Percentiles rank a stretch among this genome's conserved stretches.
Conservation (phyloP, 2,113 vertebrate species). For the Malaclemys terrapin region DNA sequence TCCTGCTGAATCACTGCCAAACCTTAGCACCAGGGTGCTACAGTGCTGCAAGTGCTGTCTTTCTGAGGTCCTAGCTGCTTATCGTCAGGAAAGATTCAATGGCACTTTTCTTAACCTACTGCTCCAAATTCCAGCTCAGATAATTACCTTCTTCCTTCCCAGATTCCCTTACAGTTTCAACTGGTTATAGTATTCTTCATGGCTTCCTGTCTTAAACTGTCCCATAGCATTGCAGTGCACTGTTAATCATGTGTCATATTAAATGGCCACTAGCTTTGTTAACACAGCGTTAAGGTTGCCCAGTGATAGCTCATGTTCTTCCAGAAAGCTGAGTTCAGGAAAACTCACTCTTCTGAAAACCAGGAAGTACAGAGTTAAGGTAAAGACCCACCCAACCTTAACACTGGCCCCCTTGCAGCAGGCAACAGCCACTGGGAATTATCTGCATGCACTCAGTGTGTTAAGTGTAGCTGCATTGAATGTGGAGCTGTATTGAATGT, state of each 20-base stretch:
- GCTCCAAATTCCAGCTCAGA: background rate
- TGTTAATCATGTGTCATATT: background rate
- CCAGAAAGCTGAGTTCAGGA: no score
- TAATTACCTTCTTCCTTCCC: background rate
- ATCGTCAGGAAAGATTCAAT: background rate
- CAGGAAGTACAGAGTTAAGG: no score
- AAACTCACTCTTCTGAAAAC: no score
- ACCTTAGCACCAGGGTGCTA: background rate
- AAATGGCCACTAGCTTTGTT: background rate
- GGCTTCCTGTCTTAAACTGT: background rate
- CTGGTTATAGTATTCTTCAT: background rate
- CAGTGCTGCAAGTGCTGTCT: background rate
- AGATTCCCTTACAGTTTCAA: background rate
- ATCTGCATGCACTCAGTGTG: background rate
- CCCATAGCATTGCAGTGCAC: background rate
- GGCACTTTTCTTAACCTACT: background rate
- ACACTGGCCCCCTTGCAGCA: no score
- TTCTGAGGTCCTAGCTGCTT: background rate
- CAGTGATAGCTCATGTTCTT: no score
- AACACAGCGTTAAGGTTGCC: no score
- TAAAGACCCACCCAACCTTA: no score
- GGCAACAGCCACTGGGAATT: background rate
- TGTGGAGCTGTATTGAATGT: background rate
- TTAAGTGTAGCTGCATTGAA: background rate
- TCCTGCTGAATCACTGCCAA: background rate